Evolutionary conservation across 2,888 invertebrate genomes (phyloP), one percentile per base, ranked within the genome.

Genomic region (Cylloceria caligata): DNA sequence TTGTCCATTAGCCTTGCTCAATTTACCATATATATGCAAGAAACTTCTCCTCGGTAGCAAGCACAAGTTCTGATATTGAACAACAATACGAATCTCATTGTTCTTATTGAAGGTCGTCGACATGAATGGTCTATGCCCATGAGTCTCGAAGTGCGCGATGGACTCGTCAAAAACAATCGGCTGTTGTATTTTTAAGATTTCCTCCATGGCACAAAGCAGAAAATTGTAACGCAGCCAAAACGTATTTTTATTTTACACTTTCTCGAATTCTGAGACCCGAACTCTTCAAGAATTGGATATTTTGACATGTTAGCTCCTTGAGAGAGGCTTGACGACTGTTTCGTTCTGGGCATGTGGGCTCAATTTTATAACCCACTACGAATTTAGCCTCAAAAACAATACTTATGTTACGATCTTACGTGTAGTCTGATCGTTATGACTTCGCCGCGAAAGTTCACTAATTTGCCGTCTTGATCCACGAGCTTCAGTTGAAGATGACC

Each of bases 281-380:
- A 19, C 19, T 7, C 19, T 47, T 16, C 47, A 47, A 9, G 7
- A 47, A 47, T 19, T 16, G n/a, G 19, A 47, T 19, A 19, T 57
- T 60, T 34, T 16, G 62, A 21, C 11, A 39, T 36, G 36, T 62
- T 62, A 62, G 62, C 36, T 62, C 3, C 19, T 11, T 19, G 19
- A 16, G 19, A 19, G 7, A n/a, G 6, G 19, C 21, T 3, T 11
- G 62, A 36, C 21, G 62, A 62, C 62, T 24, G 62, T 19, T 36
- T 19, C 19, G 3, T 16, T 5, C 19, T 9, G 19, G 19, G 9
- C 60, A 36, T 36, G 13, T 62, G 0, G 21, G 7, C 21, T 21
- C 39, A 19, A 3, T 62, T 13, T 62, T 62, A 39, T 62, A 62
- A 4, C 39, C 42, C 7, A 21, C 5, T 4, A 21, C 39, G 3